Percentiles rank a stretch among this genome's conserved stretches.
phyloP scores from a whole-genome alignment of 2,888 invertebrate species.

The Pandemis corylana region DNA sequence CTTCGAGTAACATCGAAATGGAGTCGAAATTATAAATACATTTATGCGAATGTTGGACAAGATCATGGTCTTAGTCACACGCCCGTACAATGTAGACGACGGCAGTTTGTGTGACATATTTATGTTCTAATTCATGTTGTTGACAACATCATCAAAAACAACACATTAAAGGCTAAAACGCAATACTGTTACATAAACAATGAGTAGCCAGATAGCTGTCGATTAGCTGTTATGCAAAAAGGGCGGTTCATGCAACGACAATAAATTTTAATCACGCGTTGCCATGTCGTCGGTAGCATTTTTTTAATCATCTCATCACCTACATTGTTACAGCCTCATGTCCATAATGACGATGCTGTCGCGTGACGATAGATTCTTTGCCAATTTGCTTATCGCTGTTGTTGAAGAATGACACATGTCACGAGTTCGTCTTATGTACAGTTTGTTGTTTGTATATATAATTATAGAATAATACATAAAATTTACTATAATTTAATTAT shows the following conservation, averaged over 20 bases:
- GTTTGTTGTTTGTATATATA: too few relatives aligned
- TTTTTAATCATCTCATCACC: conserved; percentile 25
- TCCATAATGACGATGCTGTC: conserved; percentile 51
- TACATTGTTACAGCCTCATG: conserved; percentile 23
- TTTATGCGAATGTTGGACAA: conserved; percentile 25
- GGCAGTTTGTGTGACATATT: neutral
- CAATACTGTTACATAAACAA: conserved; percentile 8
- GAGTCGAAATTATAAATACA: conserved; percentile 23
- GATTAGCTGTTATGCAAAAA: conserved; percentile 20
- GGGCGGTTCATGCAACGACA: neutral
- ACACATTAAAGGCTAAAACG: neutral
- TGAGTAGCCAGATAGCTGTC: neutral
- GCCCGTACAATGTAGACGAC: neutral
- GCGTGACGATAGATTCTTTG: conserved; percentile 63
- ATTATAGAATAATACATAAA: too few relatives aligned
- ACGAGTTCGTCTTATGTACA: neutral
- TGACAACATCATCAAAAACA: conserved; percentile 2
- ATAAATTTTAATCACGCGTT: conserved; percentile 24
- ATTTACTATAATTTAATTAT: neutral
- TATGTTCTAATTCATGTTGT: neutral
- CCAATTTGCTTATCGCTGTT: conserved; percentile 56
- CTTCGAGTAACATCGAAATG: conserved; percentile 9
- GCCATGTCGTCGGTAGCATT: neutral
- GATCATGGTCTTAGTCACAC: conserved; percentile 14
- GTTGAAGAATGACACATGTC: conserved; percentile 56